phyloP scores from a whole-genome alignment of 2,888 invertebrate genomes.

The Ophion slaviceki region DNA sequence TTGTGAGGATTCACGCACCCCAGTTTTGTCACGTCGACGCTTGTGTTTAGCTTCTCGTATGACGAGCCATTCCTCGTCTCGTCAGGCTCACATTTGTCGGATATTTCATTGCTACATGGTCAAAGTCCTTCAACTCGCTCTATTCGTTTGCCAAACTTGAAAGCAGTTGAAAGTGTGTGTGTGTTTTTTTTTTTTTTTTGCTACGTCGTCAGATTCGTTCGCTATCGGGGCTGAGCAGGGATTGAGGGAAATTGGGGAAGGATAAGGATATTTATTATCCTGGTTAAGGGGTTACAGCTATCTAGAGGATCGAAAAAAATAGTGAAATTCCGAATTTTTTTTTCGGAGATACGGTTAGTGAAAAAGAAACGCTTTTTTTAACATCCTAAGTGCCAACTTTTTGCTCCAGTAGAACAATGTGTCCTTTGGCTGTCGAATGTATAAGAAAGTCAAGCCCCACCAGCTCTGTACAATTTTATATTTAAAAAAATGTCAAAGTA shows the following conservation, averaged over 20 bases:
- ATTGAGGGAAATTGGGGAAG: not conserved
- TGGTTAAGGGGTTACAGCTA: too few species aligned
- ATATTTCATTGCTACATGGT: not conserved
- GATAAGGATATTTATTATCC: too few species aligned
- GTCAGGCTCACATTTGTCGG: slow-evolving; percentile 20
- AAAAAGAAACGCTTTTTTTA: too few species aligned
- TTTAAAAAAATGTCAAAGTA: too few species aligned
- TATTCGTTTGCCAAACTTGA: not conserved
- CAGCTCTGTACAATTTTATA: too few species aligned
- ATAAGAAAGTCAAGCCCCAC: too few species aligned
- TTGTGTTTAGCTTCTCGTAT: slow-evolving; percentile 62
- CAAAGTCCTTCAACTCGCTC: not conserved
- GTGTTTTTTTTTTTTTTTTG: not conserved
- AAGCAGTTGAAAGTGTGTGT: not conserved
- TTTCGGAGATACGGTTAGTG: too few species aligned
- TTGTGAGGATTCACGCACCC: slow-evolving; percentile 49
- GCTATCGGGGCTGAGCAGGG: not conserved
- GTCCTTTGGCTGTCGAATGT: too few species aligned
- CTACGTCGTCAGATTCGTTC: not conserved
- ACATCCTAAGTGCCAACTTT: too few species aligned
- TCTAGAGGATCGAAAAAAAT: too few species aligned
- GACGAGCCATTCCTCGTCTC: slow-evolving; percentile 52
- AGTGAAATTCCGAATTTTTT: too few species aligned
- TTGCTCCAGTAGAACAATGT: too few species aligned
- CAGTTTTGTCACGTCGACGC: slow-evolving; percentile 56